Percentiles rank a stretch among this genome's conserved stretches.
These are phyloP conservation scores for Dreissena polymorpha DNA, from an alignment of 1,140 invertebrate species.

Conservation along the genomic window DNA sequence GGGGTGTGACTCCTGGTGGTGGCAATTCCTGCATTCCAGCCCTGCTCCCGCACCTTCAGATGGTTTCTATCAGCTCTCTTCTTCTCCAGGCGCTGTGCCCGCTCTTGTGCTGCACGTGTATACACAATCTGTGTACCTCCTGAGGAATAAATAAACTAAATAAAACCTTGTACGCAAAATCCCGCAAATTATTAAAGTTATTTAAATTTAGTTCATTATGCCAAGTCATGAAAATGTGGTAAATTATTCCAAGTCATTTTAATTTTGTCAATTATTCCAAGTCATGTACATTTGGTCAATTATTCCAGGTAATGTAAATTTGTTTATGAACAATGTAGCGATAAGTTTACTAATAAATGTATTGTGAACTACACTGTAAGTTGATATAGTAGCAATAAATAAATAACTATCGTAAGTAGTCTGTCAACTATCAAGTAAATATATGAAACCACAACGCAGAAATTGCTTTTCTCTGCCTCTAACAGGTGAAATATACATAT, in stretches of 20 bases:
- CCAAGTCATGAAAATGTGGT: too few relatives aligned
- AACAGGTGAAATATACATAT: too few relatives aligned
- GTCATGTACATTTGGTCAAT: background rate
- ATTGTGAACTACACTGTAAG: too few relatives aligned
- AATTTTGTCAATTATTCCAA: background rate
- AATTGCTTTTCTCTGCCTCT: too few relatives aligned
- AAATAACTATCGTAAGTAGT: too few relatives aligned
- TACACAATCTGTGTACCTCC: slow-evolving; percentile 45
- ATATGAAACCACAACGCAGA: too few relatives aligned
- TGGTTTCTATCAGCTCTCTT: background rate
- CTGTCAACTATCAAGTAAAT: too few relatives aligned
- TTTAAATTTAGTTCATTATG: background rate
- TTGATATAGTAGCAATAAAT: too few relatives aligned
- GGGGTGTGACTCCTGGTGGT: slow-evolving; percentile 62
- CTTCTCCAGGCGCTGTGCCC: slow-evolving; percentile 24
- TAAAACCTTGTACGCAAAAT: background rate
- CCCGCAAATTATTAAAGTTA: background rate
- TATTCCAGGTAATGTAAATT: background rate
- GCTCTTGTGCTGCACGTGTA: slow-evolving; percentile 32
- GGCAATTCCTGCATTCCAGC: slow-evolving; percentile 42
- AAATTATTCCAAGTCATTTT: too few relatives aligned
- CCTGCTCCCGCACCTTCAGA: slow-evolving; percentile 43
- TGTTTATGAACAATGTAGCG: too few relatives aligned
- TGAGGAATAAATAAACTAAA: background rate
- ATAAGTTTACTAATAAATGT: too few relatives aligned